These are phyloP conservation scores for Falco peregrinus DNA, from an alignment of 2,797 vertebrate species.

Conservation along the genomic window DNA sequence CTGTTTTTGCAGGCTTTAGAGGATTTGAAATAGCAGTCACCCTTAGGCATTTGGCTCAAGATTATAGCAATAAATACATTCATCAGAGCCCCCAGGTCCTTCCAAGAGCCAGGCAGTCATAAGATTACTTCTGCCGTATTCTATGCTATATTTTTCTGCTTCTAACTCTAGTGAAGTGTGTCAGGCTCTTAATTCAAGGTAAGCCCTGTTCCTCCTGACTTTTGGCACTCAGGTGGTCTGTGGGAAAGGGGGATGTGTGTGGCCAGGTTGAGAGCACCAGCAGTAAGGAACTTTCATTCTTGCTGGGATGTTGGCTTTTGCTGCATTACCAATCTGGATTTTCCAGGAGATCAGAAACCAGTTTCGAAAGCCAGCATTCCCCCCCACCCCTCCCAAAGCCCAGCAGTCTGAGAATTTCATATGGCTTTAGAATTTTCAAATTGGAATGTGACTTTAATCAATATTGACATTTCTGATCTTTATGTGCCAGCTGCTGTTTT, in stretches of 20 bases:
- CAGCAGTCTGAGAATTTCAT: not conserved
- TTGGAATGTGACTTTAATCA: not conserved
- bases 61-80: constrained; percentile 49
- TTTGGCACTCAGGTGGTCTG: not conserved
- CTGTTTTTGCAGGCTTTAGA: constrained; percentile 59
- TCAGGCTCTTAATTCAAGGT: not conserved
- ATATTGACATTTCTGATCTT: not conserved
- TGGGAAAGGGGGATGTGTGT: not conserved
- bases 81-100: constrained; percentile 18
- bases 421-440: not conserved
- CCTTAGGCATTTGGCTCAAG: constrained; percentile 54
- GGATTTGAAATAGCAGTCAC: constrained; percentile 54
- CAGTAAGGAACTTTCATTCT: not conserved
- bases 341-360: not conserved
- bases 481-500: not conserved
- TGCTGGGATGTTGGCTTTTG: not conserved
- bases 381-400: not conserved
- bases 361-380: not conserved
- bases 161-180: not conserved
- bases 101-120: not conserved
- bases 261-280: not conserved
- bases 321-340: not conserved
- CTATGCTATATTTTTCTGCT: not conserved
- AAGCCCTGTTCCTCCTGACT: not conserved
- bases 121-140: constrained; percentile 3